These are phyloP conservation scores for Seriola aureovittata DNA, from an alignment of 2,113 vertebrate genomes.

Conservation along the genomic window DNA sequence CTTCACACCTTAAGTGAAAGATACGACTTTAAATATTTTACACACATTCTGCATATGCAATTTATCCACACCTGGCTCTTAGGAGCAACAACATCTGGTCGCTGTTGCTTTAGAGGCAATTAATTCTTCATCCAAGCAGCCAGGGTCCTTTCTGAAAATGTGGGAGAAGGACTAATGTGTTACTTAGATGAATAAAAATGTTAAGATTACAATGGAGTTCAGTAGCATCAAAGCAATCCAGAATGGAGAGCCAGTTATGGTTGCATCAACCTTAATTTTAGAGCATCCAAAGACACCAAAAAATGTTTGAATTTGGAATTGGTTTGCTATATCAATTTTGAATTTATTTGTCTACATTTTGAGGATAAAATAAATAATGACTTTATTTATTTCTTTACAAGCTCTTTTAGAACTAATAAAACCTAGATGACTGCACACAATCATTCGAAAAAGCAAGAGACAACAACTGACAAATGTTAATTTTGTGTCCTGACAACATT, in stretches of 20 bases:
- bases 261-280: not conserved
- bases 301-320: not conserved
- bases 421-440: not conserved
- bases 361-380: not conserved
- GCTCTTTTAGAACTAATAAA: not conserved
- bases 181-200: conserved; percentile 46
- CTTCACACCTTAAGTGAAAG: conserved; percentile 84
- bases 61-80: conserved; percentile 84
- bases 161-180: conserved; percentile 52
- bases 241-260: not conserved
- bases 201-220: conserved; percentile 36
- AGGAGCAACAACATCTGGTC: conserved; percentile 84
- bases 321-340: not conserved
- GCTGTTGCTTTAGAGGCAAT: conserved; percentile 85
- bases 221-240: conserved; percentile 1
- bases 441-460: not conserved
- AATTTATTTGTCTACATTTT: not conserved
- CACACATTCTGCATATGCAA: conserved; percentile 84
- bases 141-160: conserved; percentile 69
- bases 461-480: conserved; percentile 3
- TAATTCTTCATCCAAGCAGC: conserved; percentile 77
- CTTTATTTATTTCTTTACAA: not conserved
- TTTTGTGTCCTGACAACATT: conserved; percentile 38
- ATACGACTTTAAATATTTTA: conserved; percentile 89
- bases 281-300: not conserved